phyloP scores from a whole-genome alignment of 2,113 vertebrate genomes.

The Nibea albiflora region DNA sequence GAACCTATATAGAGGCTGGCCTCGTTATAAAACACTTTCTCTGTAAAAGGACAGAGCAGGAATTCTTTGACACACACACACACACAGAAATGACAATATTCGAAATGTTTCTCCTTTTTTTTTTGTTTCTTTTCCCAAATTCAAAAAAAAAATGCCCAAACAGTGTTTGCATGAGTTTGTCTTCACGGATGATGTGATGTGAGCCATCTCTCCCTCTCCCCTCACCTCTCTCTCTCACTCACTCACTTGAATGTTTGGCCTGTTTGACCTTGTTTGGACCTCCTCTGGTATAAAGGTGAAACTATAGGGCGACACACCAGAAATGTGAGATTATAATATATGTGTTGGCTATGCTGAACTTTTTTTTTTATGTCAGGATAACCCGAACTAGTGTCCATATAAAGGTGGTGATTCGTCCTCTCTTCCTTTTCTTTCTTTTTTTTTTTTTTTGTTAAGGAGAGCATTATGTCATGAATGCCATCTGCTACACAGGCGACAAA shows the following conservation, averaged over 20 bases:
- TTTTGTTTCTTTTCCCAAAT: conserved; percentile 67
- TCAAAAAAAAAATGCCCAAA: conserved; percentile 65
- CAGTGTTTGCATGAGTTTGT: conserved; percentile 91
- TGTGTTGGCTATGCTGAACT: conserved; percentile 65
- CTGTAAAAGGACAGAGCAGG: conserved; percentile 75
- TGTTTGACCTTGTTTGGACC: conserved; percentile 63
- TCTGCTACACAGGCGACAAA: conserved; percentile 39
- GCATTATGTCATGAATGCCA: conserved; percentile 35
- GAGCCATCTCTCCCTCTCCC: conserved; percentile 50
- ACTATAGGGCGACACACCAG: conserved; percentile 36
- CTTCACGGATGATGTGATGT: conserved; percentile 87
- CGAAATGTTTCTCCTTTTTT: conserved; percentile 71
- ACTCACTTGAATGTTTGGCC: conserved; percentile 73
- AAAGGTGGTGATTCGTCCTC: conserved; percentile 37
- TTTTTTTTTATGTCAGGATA: conserved; percentile 50
- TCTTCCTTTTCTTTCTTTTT: neutral
- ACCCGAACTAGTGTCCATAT: conserved; percentile 65
- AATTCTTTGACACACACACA: conserved; percentile 67
- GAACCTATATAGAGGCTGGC: conserved; percentile 95
- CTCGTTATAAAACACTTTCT: conserved; percentile 88
- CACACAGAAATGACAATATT: conserved; percentile 66
- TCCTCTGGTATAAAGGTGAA: conserved; percentile 54
- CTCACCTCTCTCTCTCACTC: conserved; percentile 50
- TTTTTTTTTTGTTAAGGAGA: conserved; percentile 37
- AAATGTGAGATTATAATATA: conserved; percentile 75